Base-by-base conservation (phyloP, 1,140 invertebrate species). In the Probaryconus sp. region DNA sequence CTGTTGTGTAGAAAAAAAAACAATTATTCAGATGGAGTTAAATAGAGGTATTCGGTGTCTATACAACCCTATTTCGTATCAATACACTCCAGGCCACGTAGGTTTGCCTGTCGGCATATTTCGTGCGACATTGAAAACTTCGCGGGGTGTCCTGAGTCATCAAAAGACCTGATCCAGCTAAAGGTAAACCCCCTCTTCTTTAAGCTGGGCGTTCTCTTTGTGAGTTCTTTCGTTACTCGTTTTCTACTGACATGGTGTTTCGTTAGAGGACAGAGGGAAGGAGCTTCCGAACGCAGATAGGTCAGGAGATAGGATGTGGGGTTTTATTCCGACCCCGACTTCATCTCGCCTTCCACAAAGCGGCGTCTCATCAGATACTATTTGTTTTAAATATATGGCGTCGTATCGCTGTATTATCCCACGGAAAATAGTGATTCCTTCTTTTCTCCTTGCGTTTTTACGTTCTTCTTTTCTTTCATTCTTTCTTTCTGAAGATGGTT, bases 361-460 rank as follows among this genome's bases (percentile, higher is more conserved):
- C 81, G 78, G 73, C 78, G 81, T 80, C 81, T 83, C 83, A 87
- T 87, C 85, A 87, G 84, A 87, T 86, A 86, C 83, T 83, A 86
- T 87, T 87, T 87, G 84, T 86, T 86, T 86, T 85, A 85, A 86
- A 87, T 85, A 86, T 86, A 87, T 86, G 83, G 72, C 51, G 7
- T 11, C 17, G 56, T 33, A n/a, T 47, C 21, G 38, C 64, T 58
- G 60, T 50, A 77, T 74, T 60, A n/a, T 38, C 55, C 28, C 24
- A 17, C 24, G 48, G 67, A 40, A 45, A 58, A 50, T 38, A 38
- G 28, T 35, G 51, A 60, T 61, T 63, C 56, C 43, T 33, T 14
- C 14, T n/a, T n/a, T n/a, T n/a, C n/a, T n/a, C n/a, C n/a, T n/a
- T n/a, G n/a, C n/a, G n/a, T n/a, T n/a, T n/a, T n/a, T n/a, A n/a